Evolutionary conservation across 2,888 invertebrate species (phyloP).

Genomic region (Polyploca ridens): DNA sequence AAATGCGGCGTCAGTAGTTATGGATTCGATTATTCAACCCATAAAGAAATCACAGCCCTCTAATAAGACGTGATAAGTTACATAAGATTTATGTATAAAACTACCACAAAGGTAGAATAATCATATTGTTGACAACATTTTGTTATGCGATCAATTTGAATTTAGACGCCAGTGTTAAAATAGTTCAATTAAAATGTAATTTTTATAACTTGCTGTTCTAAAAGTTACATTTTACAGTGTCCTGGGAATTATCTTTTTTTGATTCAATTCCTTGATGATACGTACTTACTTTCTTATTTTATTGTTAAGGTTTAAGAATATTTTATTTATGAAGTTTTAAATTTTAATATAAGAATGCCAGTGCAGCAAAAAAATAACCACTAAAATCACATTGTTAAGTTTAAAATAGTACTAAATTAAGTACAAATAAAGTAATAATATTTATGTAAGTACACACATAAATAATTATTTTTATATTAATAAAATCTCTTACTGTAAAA

Average conservation of each 20-base stretch:
- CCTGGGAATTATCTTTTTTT: conserved; percentile 9
- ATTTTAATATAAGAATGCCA: not conserved
- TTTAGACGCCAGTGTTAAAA: not conserved
- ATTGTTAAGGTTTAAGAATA: conserved; percentile 1
- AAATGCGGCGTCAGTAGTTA: conserved; percentile 63
- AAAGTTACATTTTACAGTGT: conserved; percentile 10
- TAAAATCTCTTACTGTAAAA: not conserved
- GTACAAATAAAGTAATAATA: conserved; percentile 30
- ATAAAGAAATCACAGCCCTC: conserved; percentile 44
- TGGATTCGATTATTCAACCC: conserved; percentile 67
- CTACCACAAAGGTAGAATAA: conserved; percentile 17
- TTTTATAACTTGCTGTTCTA: not conserved
- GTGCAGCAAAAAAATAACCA: not conserved
- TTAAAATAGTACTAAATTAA: conserved; percentile 20
- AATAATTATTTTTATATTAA: not conserved
- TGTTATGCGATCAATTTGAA: not conserved
- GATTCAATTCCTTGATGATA: conserved; percentile 11
- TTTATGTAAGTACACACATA: not conserved
- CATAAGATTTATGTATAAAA: not conserved
- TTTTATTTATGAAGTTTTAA: not conserved
- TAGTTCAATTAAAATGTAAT: conserved; percentile 7
- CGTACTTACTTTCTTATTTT: not conserved
- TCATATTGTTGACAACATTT: conserved; percentile 11
- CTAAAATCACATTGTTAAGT: conserved; percentile 11
- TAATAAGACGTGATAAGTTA: conserved; percentile 43